Evolutionary conservation across 2,113 vertebrate species (phyloP).

Genomic region (Myotis brandtii): DNA sequence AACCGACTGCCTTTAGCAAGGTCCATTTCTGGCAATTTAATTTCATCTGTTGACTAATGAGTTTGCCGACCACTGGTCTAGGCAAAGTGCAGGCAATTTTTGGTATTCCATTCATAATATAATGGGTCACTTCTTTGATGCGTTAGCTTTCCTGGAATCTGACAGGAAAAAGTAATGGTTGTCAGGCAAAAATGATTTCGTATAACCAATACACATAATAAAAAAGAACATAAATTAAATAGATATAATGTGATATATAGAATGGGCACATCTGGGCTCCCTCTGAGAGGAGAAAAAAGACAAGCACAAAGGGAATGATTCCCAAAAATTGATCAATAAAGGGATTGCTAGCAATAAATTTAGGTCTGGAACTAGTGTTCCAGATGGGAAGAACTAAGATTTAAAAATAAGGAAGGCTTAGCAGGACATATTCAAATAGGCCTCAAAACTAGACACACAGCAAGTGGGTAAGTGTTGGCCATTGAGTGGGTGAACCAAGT

Average conservation of each 20-base stretch:
- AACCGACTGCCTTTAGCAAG: background rate
- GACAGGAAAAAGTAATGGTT: slow-evolving; percentile 45
- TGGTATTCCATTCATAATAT: background rate
- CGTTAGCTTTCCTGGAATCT: slow-evolving; percentile 26
- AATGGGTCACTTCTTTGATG: background rate
- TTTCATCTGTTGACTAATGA: background rate
- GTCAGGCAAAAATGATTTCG: slow-evolving; percentile 48
- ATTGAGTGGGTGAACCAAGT: background rate
- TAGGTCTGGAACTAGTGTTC: background rate
- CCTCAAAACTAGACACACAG: background rate
- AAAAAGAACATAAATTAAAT: no score
- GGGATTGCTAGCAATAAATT: background rate
- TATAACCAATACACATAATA: slow-evolving; percentile 18
- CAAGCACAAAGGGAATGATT: background rate
- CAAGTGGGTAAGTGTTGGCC: background rate
- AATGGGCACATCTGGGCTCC: background rate
- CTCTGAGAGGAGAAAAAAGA: background rate
- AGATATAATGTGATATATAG: no score
- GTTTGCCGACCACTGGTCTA: background rate
- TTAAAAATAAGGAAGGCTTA: background rate
- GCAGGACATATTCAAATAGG: background rate
- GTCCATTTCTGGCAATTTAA: background rate
- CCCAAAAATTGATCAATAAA: background rate
- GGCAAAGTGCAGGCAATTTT: background rate
- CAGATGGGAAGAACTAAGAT: background rate